Base-by-base conservation (phyloP, 1,140 invertebrate species). In the Drosophila cardini region DNA sequence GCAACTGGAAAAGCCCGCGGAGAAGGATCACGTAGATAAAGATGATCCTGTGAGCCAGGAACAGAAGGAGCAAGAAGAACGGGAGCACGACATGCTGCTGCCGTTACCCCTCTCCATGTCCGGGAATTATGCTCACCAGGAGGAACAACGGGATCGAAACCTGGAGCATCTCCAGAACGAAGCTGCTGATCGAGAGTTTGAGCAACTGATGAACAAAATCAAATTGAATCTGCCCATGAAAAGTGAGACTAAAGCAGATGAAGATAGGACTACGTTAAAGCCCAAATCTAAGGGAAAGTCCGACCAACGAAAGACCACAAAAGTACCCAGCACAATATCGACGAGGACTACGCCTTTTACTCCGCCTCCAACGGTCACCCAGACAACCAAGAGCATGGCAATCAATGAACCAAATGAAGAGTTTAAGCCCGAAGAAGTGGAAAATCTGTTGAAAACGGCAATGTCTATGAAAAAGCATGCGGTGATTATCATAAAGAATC, bases 391-490 rank as follows among this genome's bases (percentile, higher is more conserved):
- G 10, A 18, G 26, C 30, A 42, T 21, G 6, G 5, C 6, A 61
- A 38, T 2, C 11, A n/a, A 9, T 8, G 45, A 18, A 15, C 36
- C 9, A 10, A 11, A 46, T 8, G 16, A 7, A 5, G n/a, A 65
- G 8, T 30, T 48, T 0, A 26, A 53, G 1, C 4, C 21, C 1
- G 16, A n/a, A 36, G 15, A 42, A 0, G 16, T 42, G 5, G 42
- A 61, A 5, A 18, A 15, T 15, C 0, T 85, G 1, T 11, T 80
- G 9, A n/a, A 65, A 0, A 60, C 16, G 6, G 46, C 56, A 13
- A 42, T 34, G 21, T 10, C 15, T 4, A 56, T 81, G 32, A 86
- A 76, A 18, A 45, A 58, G 16, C 71, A 69, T 5, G 72, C 79
- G 2, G 26, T 76, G 2, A 21, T 60, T 0, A 48, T 87, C 0